Percentiles rank a stretch among this genome's conserved stretches.
These are phyloP conservation scores for Triops cancriformis DNA, from an alignment of 1,140 invertebrate genomes.

Conservation along the genomic window DNA sequence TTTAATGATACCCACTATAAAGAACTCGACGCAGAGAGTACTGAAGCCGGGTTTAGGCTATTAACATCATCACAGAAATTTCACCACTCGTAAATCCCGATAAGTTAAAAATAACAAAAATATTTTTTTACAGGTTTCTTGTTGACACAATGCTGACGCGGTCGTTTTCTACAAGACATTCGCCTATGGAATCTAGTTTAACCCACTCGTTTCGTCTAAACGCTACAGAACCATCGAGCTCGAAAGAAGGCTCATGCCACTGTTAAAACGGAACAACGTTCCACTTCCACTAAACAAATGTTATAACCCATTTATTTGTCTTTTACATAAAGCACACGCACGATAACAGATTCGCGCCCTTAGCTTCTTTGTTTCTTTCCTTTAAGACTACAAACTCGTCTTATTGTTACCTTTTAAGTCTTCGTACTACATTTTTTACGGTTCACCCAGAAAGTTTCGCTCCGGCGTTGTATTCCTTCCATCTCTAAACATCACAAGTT, in stretches of 20 bases:
- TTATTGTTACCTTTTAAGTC: not conserved
- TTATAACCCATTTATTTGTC: not conserved
- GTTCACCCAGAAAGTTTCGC: not conserved
- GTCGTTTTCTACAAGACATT: not conserved
- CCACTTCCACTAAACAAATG: not conserved
- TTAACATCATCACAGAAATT: not conserved
- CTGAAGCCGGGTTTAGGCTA: not conserved
- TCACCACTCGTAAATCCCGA: conserved; percentile 8
- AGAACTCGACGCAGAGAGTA: not conserved
- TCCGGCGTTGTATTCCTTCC: not conserved
- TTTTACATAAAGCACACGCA: not conserved
- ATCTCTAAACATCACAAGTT: not conserved
- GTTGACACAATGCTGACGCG: conserved; percentile 39
- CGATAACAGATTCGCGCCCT: not conserved
- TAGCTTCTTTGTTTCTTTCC: not conserved
- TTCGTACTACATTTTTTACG: not conserved
- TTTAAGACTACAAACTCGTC: not conserved
- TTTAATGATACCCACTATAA: not conserved
- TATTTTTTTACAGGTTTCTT: conserved; percentile 36
- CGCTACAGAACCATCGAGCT: not conserved
- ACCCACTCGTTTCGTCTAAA: not conserved
- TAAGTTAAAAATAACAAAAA: not conserved
- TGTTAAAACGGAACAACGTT: not conserved
- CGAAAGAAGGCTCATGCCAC: not conserved
- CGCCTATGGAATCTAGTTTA: not conserved